phyloP scores from a whole-genome alignment of 1,140 invertebrate genomes.

The Aleiodes sp. region DNA sequence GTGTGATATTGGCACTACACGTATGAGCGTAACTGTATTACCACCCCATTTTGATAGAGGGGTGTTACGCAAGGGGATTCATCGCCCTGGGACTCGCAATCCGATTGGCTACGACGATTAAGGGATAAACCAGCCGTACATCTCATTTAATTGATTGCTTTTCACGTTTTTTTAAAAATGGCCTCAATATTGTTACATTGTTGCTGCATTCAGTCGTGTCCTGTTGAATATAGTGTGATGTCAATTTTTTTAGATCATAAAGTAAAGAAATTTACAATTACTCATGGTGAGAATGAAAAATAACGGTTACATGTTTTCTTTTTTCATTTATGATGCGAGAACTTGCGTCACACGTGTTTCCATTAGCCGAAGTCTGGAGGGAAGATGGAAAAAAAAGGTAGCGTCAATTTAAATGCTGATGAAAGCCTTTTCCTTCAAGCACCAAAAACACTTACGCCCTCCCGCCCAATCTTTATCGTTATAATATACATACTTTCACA shows the following conservation, averaged over 20 bases:
- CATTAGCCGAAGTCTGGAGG: slow-evolving; percentile 1
- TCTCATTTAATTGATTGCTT: neutral
- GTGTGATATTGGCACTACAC: neutral
- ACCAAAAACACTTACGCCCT: slow-evolving; percentile 15
- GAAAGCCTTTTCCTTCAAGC: slow-evolving; percentile 39
- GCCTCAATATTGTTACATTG: neutral
- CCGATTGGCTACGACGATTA: neutral
- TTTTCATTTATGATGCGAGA: neutral
- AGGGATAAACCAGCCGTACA: neutral
- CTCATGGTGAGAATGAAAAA: too few relatives aligned
- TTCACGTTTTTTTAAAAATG: neutral
- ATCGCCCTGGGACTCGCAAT: neutral
- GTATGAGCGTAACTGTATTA: neutral
- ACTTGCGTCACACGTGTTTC: slow-evolving; percentile 11
- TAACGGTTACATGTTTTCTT: too few relatives aligned
- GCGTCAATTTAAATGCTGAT: slow-evolving; percentile 51
- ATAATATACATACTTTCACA: slow-evolving; percentile 47
- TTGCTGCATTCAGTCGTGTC: neutral
- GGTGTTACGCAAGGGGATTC: neutral
- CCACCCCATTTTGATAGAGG: neutral
- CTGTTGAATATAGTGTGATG: too few relatives aligned
- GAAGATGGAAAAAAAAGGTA: slow-evolving; percentile 26
- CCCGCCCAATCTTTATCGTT: neutral
- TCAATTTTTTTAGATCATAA: too few relatives aligned
- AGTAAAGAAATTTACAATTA: too few relatives aligned